Base-by-base conservation (phyloP, 1,140 invertebrate species). In the Diorhabda carinulata region DNA sequence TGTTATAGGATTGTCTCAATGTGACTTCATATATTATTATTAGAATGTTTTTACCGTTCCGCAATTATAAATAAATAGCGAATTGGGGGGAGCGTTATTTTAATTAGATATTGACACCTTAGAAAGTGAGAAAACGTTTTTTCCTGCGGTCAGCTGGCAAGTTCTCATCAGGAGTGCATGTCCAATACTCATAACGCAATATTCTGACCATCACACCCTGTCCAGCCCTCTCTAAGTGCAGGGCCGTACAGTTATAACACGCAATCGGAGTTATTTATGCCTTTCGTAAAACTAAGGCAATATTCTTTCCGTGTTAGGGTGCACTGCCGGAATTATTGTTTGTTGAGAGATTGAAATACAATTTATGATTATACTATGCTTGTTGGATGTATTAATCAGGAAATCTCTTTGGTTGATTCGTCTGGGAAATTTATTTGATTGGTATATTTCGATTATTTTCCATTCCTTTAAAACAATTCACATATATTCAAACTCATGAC, bases 141-240 rank as follows among this genome's bases (percentile, higher is more conserved):
- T 71, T 66, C 69, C 64, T 70, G 64, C 25, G 72, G 64, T 69
- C 72, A 74, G 72, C 72, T 74, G 72, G 68, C 62, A 64, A 44
- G 43, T 66, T 71, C 70, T 74, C 72, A 64, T 67, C 62, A 52
- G 47, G 64, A 64, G 70, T 75, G 74, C 74, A 75, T 75, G 74
- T 75, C 72, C 66, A 65, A 60, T 58, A 60, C 68, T 68, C 74
- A 75, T 75, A 75, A 75, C 60, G 70, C 61, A 42, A 69, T 65
- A 43, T 56, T 73, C 67, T 71, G 71, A 68, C 73, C 68, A 72
- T 72, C 72, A 73, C 71, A 73, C 74, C 74, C 72, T 72, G 72
- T 75, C 75, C 75, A 71, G 67, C 75, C 70, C 69, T 77, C 69
- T 40, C 70, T 73, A 75, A 75, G 69, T 75, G 74, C 71, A 71